Percentiles rank a stretch among this genome's conserved stretches.
These are phyloP conservation scores for Nothocercus julius DNA, from an alignment of 2,113 vertebrate genomes.

Conservation along the genomic window DNA sequence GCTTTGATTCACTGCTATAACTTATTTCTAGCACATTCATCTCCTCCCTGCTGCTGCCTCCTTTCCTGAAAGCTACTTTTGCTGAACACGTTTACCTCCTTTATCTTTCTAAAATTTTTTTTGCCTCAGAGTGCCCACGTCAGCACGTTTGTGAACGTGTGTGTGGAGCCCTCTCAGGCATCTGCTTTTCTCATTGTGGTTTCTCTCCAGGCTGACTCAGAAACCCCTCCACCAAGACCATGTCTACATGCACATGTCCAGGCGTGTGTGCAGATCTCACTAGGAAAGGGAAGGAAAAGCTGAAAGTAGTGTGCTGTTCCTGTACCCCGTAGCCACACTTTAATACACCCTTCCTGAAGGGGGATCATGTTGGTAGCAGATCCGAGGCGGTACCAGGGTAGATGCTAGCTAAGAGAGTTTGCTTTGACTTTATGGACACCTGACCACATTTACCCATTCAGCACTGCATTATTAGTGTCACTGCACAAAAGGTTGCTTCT, in stretches of 20 bases:
- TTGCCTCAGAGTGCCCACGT: neutral
- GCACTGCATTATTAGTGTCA: neutral
- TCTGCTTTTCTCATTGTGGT: neutral
- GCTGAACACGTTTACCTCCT: neutral
- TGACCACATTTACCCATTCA: neutral
- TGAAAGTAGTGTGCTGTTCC: neutral
- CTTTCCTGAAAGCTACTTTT: neutral
- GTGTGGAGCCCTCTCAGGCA: too few species aligned
- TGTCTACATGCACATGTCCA: too few species aligned
- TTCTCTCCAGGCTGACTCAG: neutral
- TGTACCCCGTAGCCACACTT: neutral
- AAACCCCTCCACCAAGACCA: too few species aligned
- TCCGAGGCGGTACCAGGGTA: too few species aligned
- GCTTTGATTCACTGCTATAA: neutral
- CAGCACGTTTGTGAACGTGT: accelerated
- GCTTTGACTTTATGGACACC: neutral
- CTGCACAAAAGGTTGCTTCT: neutral
- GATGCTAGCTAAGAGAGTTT: neutral
- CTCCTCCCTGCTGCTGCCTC: neutral
- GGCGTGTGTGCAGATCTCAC: too few species aligned
- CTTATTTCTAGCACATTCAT: neutral
- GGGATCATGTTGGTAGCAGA: neutral
- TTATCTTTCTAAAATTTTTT: neutral
- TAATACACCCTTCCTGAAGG: neutral
- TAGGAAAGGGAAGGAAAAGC: too few species aligned